Evolutionary conservation across 2,797 vertebrate species (phyloP).

Genomic region (Phataginus tetradactyla): DNA sequence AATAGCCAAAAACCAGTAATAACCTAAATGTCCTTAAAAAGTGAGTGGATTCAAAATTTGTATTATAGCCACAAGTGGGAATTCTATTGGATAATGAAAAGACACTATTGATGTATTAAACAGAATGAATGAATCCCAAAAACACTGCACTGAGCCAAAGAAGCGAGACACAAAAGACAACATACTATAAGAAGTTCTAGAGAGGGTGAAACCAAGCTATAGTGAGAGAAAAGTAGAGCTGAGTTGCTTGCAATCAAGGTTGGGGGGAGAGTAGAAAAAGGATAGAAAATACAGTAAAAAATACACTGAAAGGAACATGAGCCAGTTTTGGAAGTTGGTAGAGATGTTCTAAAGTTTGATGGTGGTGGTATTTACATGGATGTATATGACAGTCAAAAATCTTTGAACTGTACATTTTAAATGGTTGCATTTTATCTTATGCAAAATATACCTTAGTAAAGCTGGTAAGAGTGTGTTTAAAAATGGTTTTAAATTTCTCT

Average conservation of each 20-base stretch:
- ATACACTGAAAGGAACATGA: background rate
- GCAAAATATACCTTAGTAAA: background rate
- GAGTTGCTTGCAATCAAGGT: background rate
- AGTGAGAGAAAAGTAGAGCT: background rate
- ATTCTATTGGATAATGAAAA: conserved; percentile 17
- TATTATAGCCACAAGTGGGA: background rate
- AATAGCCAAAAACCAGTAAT: background rate
- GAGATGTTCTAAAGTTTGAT: background rate
- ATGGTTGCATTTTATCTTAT: background rate
- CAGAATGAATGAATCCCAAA: background rate
- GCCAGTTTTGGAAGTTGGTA: background rate
- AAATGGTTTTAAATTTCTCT: conserved; percentile 29
- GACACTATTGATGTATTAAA: conserved; percentile 1
- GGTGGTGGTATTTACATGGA: background rate
- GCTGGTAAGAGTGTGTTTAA: background rate
- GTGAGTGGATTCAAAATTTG: background rate
- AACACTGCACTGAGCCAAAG: background rate
- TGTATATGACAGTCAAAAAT: background rate
- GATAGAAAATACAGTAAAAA: background rate
- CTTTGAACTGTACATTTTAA: background rate
- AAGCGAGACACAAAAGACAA: background rate
- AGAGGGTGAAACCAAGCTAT: background rate
- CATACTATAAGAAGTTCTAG: background rate
- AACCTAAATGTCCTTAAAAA: background rate
- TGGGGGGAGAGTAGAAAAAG: accelerated